These are phyloP conservation scores for Ceratina calcarata DNA, from an alignment of 1,140 invertebrate species.

Conservation along the genomic window DNA sequence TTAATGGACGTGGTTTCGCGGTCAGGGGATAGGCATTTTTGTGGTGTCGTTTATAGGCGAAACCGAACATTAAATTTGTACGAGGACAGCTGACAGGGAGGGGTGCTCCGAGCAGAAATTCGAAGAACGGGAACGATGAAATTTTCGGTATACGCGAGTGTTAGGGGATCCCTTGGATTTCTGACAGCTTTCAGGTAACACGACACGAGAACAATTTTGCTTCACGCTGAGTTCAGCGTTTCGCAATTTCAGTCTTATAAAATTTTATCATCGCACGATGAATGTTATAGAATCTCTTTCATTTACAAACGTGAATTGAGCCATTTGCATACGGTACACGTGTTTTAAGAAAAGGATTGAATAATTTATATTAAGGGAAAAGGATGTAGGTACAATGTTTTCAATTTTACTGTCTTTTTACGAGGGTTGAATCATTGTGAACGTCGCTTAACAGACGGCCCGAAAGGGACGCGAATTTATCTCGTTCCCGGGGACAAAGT, in stretches of 20 bases:
- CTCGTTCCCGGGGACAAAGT: slow-evolving; percentile 63
- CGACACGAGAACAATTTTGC: slow-evolving; percentile 4
- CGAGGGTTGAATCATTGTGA: slow-evolving; percentile 30
- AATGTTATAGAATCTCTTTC: not conserved
- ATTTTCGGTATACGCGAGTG: slow-evolving; percentile 3
- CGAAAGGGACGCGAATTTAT: slow-evolving; percentile 61
- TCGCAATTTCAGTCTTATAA: not conserved
- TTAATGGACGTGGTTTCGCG: not conserved
- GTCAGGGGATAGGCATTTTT: not conserved
- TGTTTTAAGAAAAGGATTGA: too few species aligned
- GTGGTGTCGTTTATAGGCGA: slow-evolving; percentile 1
- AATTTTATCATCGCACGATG: not conserved
- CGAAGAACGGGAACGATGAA: slow-evolving; percentile 15
- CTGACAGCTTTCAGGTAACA: slow-evolving; percentile 34
- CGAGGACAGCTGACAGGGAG: not conserved
- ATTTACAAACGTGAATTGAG: too few species aligned
- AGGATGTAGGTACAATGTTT: not conserved
- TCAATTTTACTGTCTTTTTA: not conserved
- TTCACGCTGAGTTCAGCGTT: slow-evolving; percentile 7
- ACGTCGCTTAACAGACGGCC: slow-evolving; percentile 34
- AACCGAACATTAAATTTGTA: slow-evolving; percentile 12
- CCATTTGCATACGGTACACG: too few species aligned
- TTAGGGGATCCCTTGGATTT: slow-evolving; percentile 22
- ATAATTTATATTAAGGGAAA: not conserved
- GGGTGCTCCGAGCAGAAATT: slow-evolving; percentile 4